phyloP scores from a whole-genome alignment of 1,140 invertebrate species.

The Drosophila leontia region DNA sequence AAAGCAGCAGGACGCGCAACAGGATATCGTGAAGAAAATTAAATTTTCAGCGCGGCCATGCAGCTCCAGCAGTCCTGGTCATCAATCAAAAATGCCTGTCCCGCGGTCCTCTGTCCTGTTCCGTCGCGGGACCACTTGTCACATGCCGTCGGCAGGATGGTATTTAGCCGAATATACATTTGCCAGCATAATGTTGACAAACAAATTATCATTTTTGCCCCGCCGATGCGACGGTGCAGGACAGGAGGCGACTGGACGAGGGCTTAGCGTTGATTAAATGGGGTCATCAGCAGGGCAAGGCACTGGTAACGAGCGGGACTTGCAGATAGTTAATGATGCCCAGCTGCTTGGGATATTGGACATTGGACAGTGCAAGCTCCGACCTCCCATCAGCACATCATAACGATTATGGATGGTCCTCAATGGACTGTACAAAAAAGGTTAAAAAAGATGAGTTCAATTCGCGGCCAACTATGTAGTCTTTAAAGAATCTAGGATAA shows the following conservation, averaged over 20 bases:
- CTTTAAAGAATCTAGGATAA: neutral
- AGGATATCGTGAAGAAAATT: constrained; percentile 69
- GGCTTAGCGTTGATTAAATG: constrained; percentile 77
- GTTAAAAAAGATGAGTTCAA: neutral
- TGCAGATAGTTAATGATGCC: constrained; percentile 54
- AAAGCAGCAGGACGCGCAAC: constrained; percentile 60
- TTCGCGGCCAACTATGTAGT: neutral
- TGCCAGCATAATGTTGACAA: constrained; percentile 70
- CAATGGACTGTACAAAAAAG: constrained; percentile 11
- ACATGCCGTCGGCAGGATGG: constrained; percentile 32
- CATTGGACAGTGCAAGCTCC: constrained; percentile 29
- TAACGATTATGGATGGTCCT: constrained; percentile 55
- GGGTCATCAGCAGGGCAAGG: constrained; percentile 61
- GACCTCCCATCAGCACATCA: constrained; percentile 12
- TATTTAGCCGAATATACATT: constrained; percentile 66
- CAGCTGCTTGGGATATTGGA: constrained; percentile 59
- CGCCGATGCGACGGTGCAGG: constrained; percentile 2
- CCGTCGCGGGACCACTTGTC: constrained; percentile 21
- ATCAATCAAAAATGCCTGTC: constrained; percentile 69
- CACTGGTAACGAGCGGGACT: constrained; percentile 48
- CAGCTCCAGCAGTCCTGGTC: constrained; percentile 23
- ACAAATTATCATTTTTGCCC: constrained; percentile 68
- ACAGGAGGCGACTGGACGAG: constrained; percentile 15
- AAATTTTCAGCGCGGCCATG: constrained; percentile 51
- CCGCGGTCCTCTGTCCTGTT: constrained; percentile 2